Percentiles rank a stretch among this genome's conserved stretches.
Evolutionary conservation across 2,888 invertebrate genomes (phyloP).

Genomic region (Notodonta dromedarius): DNA sequence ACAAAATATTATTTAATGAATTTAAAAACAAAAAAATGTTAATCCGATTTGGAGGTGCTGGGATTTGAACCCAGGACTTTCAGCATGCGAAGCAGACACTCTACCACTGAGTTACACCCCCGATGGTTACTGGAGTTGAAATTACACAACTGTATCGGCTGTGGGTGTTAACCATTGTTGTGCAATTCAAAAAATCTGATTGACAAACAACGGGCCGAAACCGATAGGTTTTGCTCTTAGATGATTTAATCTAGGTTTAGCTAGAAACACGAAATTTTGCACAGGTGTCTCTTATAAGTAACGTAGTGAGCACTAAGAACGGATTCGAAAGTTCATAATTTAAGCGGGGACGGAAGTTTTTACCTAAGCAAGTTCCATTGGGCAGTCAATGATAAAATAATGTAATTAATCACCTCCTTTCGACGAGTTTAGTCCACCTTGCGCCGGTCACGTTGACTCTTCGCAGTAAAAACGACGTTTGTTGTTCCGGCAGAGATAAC

Average conservation of each 20-base stretch:
- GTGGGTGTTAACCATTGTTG: slow-evolving; percentile 8
- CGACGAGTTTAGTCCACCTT: slow-evolving; percentile 68
- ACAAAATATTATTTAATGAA: background rate
- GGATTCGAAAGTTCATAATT: too few relatives aligned
- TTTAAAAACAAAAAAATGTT: background rate
- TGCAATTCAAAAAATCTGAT: too few relatives aligned
- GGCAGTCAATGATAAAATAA: too few relatives aligned
- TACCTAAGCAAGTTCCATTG: too few relatives aligned
- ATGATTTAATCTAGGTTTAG: too few relatives aligned
- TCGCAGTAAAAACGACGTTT: slow-evolving; percentile 66
- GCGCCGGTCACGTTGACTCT: slow-evolving; percentile 74
- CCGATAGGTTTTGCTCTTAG: too few relatives aligned
- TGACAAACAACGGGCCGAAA: too few relatives aligned
- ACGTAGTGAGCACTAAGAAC: too few relatives aligned
- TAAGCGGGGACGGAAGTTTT: too few relatives aligned
- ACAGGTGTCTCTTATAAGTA: too few relatives aligned
- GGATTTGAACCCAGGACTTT: slow-evolving; percentile 87
- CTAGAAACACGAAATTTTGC: too few relatives aligned
- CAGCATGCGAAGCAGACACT: slow-evolving; percentile 88
- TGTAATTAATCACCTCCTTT: slow-evolving; percentile 56
- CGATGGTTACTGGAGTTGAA: slow-evolving; percentile 14
- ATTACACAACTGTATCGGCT: background rate
- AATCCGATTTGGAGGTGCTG: slow-evolving; percentile 84
- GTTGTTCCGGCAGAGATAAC: slow-evolving; percentile 63
- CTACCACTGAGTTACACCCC: slow-evolving; percentile 83